phyloP scores from a whole-genome alignment of 2,797 vertebrate genomes.

The Lateolabrax maculatus region DNA sequence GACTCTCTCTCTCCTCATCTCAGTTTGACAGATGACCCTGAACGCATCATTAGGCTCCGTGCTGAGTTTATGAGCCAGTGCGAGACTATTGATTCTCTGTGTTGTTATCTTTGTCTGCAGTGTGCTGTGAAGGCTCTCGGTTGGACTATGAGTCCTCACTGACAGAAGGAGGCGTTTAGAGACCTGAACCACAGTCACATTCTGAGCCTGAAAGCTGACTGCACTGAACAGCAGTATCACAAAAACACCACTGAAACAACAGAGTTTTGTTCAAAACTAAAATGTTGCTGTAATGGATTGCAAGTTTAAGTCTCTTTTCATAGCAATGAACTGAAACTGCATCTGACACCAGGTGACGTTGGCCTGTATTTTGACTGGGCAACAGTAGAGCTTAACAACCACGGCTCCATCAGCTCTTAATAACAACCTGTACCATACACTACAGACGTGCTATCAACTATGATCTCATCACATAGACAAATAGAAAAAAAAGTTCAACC shows the following conservation, averaged over 20 bases:
- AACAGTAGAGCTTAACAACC: no score
- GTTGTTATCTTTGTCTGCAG: slow-evolving; percentile 34
- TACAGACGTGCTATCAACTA: no score
- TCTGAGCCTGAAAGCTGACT: background rate
- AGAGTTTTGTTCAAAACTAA: background rate
- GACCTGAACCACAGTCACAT: background rate
- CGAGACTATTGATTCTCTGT: slow-evolving; percentile 27
- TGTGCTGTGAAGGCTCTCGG: background rate
- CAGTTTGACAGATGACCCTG: slow-evolving; percentile 41
- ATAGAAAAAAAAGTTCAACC: no score
- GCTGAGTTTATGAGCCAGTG: slow-evolving; percentile 22
- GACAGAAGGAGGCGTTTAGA: background rate
- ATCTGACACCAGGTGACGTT: no score
- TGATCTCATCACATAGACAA: no score
- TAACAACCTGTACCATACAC: no score
- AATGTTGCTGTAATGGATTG: no score
- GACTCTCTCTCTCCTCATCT: background rate
- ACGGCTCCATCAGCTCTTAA: no score
- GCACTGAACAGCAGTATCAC: background rate
- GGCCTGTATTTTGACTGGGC: no score
- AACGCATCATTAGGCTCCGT: slow-evolving; percentile 48
- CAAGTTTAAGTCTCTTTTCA: no score
- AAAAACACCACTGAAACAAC: background rate
- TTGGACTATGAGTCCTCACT: background rate
- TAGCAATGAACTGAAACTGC: no score